Conservation (phyloP, 2,797 vertebrate species). For the Sebastes nivosus region DNA sequence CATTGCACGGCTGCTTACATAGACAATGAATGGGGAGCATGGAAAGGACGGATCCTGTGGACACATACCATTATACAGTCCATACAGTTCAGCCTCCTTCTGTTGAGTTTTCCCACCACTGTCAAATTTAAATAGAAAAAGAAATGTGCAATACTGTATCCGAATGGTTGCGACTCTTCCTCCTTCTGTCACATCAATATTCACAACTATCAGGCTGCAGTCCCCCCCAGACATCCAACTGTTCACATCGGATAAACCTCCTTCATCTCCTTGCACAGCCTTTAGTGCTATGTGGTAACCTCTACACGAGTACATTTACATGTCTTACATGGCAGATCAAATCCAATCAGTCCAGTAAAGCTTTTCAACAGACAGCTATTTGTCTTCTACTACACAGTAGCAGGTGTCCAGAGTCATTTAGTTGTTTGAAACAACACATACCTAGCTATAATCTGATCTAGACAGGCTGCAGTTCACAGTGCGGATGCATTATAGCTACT, state of each 20-base stretch:
- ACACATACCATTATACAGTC: neutral
- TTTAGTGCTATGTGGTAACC: constrained; percentile 12
- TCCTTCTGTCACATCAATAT: constrained; percentile 49
- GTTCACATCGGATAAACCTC: constrained; percentile 57
- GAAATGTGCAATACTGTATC: neutral
- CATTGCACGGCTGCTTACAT: no score
- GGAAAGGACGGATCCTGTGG: no score
- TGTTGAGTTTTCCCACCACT: neutral
- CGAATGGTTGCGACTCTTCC: constrained; percentile 5
- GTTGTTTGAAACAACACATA: neutral
- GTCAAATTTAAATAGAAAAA: neutral
- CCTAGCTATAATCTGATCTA: neutral
- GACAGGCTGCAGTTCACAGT: neutral
- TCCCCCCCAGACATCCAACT: constrained; percentile 41
- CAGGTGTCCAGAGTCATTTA: neutral
- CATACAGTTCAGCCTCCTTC: neutral
- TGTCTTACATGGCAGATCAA: constrained; percentile 20
- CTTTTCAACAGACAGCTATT: neutral
- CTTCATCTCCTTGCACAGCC: constrained; percentile 29
- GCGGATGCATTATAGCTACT: neutral
- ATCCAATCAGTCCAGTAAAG: constrained; percentile 12
- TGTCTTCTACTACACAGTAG: neutral
- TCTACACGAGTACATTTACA: constrained; percentile 26
- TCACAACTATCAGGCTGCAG: constrained; percentile 46
- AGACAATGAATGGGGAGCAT: no score